phyloP scores from a whole-genome alignment of 2,113 vertebrate genomes.

The Dipodomys spectabilis region DNA sequence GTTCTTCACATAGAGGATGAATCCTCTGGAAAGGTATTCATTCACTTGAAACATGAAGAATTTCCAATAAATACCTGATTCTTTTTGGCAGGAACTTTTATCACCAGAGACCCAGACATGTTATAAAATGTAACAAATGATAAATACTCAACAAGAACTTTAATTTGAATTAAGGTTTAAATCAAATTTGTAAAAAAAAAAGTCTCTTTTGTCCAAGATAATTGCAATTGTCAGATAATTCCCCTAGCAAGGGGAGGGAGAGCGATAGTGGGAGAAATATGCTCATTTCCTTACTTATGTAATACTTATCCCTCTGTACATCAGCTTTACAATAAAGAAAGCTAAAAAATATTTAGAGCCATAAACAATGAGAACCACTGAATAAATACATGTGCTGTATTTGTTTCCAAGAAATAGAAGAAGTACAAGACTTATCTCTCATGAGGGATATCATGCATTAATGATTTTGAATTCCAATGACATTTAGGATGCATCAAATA shows the following conservation, averaged over 20 bases:
- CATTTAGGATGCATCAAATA: not conserved
- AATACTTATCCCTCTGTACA: no score
- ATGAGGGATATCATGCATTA: not conserved
- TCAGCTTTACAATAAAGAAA: no score
- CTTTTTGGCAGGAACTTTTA: constrained; percentile 71
- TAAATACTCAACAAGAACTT: constrained; percentile 57
- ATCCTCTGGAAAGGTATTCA: constrained; percentile 64
- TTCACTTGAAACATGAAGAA: constrained; percentile 71
- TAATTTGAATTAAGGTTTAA: constrained; percentile 66
- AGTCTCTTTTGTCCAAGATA: not conserved
- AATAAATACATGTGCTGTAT: not conserved
- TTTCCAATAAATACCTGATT: constrained; percentile 64
- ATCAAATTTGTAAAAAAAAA: constrained; percentile 58
- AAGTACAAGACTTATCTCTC: not conserved
- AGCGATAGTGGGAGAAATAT: no score
- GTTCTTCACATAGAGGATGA: constrained; percentile 38
- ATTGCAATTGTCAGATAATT: constrained; percentile 35
- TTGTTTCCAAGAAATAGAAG: constrained; percentile 20
- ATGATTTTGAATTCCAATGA: not conserved
- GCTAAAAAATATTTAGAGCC: not conserved
- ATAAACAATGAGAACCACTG: not conserved
- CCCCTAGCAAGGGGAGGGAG: not conserved
- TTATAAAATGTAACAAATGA: constrained; percentile 70
- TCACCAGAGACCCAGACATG: constrained; percentile 64
- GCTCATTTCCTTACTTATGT: no score